Conservation (phyloP, 2,113 vertebrate genomes). For the Nestor notabilis region DNA sequence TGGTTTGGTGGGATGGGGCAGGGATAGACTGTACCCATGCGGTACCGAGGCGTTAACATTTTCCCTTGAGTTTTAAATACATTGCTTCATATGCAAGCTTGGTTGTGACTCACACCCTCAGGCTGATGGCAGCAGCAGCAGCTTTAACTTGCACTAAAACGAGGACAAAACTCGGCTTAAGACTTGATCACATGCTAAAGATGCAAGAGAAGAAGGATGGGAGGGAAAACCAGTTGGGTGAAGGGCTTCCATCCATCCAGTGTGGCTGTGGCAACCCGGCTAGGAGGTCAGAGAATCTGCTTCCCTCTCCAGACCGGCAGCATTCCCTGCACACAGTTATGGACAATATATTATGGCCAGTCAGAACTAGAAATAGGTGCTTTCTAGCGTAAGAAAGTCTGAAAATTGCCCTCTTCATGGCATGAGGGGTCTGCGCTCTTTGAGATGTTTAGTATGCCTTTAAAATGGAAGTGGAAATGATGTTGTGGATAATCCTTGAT, state of each 20-base stretch:
- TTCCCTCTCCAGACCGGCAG: neutral
- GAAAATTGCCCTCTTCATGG: accelerated
- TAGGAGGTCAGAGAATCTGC: neutral
- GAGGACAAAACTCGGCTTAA: neutral
- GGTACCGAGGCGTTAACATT: neutral
- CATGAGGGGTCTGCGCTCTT: neutral
- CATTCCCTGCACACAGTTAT: neutral
- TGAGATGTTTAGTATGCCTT: neutral
- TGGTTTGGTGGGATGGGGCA: accelerated
- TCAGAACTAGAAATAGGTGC: neutral
- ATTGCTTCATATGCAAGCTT: neutral
- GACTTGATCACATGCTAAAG: neutral
- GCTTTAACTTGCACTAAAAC: neutral
- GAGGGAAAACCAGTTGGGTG: neutral
- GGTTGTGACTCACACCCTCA: conserved; percentile 38
- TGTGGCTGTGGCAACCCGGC: accelerated
- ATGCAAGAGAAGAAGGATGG: neutral
- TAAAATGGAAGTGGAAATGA: neutral
- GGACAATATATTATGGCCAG: accelerated
- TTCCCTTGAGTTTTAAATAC: neutral
- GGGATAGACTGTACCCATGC: neutral
- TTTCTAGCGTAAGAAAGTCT: neutral
- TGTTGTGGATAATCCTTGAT: neutral
- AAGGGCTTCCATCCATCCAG: neutral
- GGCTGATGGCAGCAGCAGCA: conserved; percentile 24